These are phyloP conservation scores for Pycnomerus fuliginosus DNA, from an alignment of 2,888 invertebrate species.

Conservation along the genomic window DNA sequence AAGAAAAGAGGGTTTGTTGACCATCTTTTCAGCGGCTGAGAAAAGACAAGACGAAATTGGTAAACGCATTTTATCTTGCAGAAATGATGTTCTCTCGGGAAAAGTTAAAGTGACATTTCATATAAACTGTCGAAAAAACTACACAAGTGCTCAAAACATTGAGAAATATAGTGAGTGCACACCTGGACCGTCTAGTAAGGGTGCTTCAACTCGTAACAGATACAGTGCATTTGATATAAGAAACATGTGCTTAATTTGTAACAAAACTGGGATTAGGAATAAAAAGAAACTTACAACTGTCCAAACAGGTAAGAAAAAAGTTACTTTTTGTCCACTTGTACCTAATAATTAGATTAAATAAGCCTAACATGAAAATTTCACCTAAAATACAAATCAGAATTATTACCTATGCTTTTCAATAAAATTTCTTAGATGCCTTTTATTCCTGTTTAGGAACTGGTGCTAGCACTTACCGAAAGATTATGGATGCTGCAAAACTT, in stretches of 20 bases:
- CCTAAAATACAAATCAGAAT: too few species aligned
- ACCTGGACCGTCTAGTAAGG: not conserved
- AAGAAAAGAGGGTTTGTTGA: constrained; percentile 1
- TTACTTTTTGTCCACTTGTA: too few species aligned
- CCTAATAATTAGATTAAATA: too few species aligned
- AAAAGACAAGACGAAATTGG: not conserved
- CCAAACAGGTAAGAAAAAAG: too few species aligned
- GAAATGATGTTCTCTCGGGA: not conserved
- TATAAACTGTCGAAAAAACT: constrained; percentile 1
- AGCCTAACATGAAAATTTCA: too few species aligned
- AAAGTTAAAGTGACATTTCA: constrained; percentile 2
- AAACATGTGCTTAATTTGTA: constrained; percentile 21
- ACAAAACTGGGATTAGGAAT: constrained; percentile 18
- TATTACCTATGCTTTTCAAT: too few species aligned
- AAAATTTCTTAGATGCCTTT: too few species aligned
- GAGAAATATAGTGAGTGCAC: not conserved
- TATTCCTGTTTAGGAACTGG: too few species aligned
- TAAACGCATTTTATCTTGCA: not conserved
- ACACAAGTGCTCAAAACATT: constrained; percentile 5
- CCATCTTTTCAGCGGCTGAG: constrained; percentile 1
- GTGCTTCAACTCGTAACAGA: not conserved
- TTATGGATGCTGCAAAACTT: constrained; percentile 12
- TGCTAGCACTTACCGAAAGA: too few species aligned
- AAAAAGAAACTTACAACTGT: too few species aligned
- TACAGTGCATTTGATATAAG: constrained; percentile 9